phyloP scores from a whole-genome alignment of 2,888 invertebrate genomes.

The Alloplasta piceator region DNA sequence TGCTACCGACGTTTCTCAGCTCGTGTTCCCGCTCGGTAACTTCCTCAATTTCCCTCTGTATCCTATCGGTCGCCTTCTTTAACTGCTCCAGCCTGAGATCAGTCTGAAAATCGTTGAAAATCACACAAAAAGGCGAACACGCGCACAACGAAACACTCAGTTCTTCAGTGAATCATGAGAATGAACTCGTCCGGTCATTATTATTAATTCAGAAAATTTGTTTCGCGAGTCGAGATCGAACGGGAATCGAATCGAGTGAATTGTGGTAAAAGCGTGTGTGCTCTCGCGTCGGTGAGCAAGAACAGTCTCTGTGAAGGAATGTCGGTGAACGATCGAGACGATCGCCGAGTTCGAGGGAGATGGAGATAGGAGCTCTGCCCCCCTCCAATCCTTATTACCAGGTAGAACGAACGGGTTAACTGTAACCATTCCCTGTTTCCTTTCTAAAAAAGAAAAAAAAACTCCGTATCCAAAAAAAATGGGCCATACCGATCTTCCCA shows the following conservation, averaged over 20 bases:
- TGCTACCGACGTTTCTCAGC: constrained; percentile 87
- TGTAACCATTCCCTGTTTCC: constrained; percentile 76
- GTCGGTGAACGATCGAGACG: constrained; percentile 53
- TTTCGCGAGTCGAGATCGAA: background rate
- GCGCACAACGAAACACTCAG: background rate
- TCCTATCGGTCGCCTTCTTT: constrained; percentile 86
- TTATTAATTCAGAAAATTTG: background rate
- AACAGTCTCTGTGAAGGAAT: constrained; percentile 60
- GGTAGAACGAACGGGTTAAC: constrained; percentile 71
- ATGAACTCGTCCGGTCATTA: background rate
- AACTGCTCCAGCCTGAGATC: constrained; percentile 89
- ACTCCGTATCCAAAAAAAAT: constrained; percentile 68
- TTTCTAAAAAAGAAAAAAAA: constrained; percentile 73
- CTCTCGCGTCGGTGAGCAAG: constrained; percentile 46
- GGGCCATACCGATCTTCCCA: constrained; percentile 75
- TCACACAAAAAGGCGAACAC: constrained; percentile 19
- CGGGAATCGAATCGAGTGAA: constrained; percentile 10
- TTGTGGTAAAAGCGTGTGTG: constrained; percentile 31
- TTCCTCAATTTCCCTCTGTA: constrained; percentile 95
- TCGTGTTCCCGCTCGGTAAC: constrained; percentile 93
- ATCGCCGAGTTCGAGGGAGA: background rate
- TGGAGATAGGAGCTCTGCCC: constrained; percentile 27
- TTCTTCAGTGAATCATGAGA: background rate
- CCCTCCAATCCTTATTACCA: constrained; percentile 18
- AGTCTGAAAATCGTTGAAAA: constrained; percentile 83